These are phyloP conservation scores for Corythornis madagascariensis DNA, from an alignment of 2,113 vertebrate species.

Conservation along the genomic window DNA sequence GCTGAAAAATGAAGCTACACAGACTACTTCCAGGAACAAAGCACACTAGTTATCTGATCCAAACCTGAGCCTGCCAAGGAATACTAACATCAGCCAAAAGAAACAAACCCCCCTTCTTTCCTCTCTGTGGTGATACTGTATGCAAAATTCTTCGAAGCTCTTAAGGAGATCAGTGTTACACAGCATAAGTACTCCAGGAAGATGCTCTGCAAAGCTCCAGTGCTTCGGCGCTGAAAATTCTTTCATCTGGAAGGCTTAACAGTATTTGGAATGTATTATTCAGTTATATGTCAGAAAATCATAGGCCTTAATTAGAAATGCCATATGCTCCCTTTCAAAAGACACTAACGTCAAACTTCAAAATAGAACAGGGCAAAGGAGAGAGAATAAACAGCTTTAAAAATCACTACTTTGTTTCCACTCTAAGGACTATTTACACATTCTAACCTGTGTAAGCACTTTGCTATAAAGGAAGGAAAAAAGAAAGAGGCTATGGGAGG, in stretches of 20 bases:
- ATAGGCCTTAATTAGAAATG: conserved; percentile 48
- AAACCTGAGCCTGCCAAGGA: neutral
- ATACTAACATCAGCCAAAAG: neutral
- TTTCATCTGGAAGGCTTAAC: conserved; percentile 37
- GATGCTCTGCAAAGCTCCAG: neutral
- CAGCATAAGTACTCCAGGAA: neutral
- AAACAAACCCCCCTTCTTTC: neutral
- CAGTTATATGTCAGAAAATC: conserved; percentile 44
- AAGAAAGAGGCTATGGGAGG: neutral
- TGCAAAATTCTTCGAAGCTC: neutral
- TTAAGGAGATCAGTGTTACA: neutral
- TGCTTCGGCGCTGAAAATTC: neutral
- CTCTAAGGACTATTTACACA: neutral
- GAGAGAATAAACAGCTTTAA: conserved; percentile 25
- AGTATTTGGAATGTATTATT: conserved; percentile 42
- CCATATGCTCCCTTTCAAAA: conserved; percentile 52
- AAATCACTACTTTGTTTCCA: neutral
- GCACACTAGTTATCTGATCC: neutral
- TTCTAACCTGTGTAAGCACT: neutral
- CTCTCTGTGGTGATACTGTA: accelerated
- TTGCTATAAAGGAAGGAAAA: neutral
- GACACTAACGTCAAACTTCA: neutral
- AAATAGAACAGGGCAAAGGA: conserved; percentile 41
- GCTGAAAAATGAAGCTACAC: neutral
- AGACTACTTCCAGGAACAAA: neutral